Conservation (phyloP, 30 jellyfish, hydroid and myxozoan species). For the Chironex yamaguchii region DNA sequence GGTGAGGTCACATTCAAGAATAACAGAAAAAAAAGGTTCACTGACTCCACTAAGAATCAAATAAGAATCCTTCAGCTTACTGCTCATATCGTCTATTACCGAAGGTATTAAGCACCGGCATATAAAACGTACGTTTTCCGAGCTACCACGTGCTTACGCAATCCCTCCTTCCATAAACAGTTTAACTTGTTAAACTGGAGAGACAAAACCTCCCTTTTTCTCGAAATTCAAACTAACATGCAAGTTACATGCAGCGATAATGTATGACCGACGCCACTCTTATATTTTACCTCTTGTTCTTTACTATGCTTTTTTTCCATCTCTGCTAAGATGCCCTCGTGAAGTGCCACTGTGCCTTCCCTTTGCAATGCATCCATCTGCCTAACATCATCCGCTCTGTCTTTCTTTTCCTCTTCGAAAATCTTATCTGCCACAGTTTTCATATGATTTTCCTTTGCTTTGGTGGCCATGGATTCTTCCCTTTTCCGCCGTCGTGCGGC, state of each 20-base stretch:
- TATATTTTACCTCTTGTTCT: slow-evolving; percentile 73
- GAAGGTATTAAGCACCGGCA: too few species aligned
- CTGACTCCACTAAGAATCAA: too few species aligned
- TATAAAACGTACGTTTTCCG: too few species aligned
- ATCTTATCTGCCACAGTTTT: slow-evolving; percentile 49
- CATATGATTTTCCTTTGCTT: slow-evolving; percentile 3
- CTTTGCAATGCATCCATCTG: slow-evolving; percentile 76
- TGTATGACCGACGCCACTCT: background rate
- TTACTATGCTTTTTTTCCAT: slow-evolving; percentile 87
- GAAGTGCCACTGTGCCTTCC: slow-evolving; percentile 87
- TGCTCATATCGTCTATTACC: too few species aligned
- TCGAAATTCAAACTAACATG: too few species aligned
- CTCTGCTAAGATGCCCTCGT: slow-evolving; percentile 75
- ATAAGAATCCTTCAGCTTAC: too few species aligned
- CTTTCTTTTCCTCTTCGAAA: slow-evolving; percentile 60
- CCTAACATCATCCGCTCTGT: slow-evolving; percentile 77
- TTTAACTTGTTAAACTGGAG: too few species aligned
- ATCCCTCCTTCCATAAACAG: too few species aligned
- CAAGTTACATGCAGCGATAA: slow-evolving; percentile 21
- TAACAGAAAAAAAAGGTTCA: too few species aligned
- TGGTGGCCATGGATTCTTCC: background rate
- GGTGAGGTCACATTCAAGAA: background rate
- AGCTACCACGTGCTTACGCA: too few species aligned
- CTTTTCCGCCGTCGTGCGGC: slow-evolving; percentile 75
- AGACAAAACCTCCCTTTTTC: too few species aligned